phyloP scores from a whole-genome alignment of 2,888 invertebrate species.

The Microdon myrmicae region DNA sequence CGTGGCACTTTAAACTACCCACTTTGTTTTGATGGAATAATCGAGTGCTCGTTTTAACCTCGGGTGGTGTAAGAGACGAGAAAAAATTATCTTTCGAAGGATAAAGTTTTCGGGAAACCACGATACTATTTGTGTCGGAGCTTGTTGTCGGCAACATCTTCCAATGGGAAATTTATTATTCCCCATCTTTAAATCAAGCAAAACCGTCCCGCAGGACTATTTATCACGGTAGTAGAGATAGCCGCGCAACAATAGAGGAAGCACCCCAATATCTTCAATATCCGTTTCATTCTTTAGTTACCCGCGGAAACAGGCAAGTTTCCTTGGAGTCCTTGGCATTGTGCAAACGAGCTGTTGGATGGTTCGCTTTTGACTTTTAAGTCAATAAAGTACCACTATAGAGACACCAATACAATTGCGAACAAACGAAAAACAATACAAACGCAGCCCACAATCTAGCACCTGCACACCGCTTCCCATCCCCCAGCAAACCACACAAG shows the following conservation, averaged over 20 bases:
- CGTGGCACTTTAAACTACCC: too few species aligned
- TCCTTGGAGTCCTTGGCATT: conserved; percentile 5
- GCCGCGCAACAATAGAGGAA: conserved; percentile 4
- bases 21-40: too few species aligned
- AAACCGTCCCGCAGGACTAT: conserved; percentile 31
- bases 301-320: conserved; percentile 9
- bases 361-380: conserved; percentile 30
- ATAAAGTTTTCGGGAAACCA: conserved; percentile 13
- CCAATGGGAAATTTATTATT: conserved; percentile 30
- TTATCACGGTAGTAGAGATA: conserved; percentile 26
- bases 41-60: too few species aligned
- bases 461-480: too few species aligned
- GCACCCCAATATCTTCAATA: conserved; percentile 2
- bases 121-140: conserved; percentile 5
- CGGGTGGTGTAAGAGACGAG: too few species aligned
- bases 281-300: conserved; percentile 10
- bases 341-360: conserved; percentile 14
- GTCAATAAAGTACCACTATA: conserved; percentile 34
- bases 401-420: conserved; percentile 20
- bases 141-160: conserved; percentile 14
- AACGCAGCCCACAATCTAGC: too few species aligned
- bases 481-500: too few species aligned
- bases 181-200: conserved; percentile 13
- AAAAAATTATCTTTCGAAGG: too few species aligned
- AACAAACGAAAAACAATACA: conserved; percentile 35